phyloP scores from a whole-genome alignment of 2,888 invertebrate species.

The Mellilla xanthometata region DNA sequence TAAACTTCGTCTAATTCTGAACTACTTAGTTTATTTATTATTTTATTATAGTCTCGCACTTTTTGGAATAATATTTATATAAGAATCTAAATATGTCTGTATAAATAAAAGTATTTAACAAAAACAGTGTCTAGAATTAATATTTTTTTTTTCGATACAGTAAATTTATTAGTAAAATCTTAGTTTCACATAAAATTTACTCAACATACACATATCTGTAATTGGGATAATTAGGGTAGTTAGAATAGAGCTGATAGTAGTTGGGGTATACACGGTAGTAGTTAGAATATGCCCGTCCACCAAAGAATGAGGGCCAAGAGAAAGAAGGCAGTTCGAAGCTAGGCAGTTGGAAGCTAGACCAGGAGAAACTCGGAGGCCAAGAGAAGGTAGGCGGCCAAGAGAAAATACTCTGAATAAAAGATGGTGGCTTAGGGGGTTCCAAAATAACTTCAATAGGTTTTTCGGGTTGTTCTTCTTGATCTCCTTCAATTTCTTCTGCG shows the following conservation, averaged over 20 bases:
- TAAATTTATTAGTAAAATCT: not conserved
- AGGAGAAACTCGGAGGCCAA: conserved; percentile 5
- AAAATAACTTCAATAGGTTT: conserved; percentile 9
- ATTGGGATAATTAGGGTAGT: conserved; percentile 1
- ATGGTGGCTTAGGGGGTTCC: conserved; percentile 10
- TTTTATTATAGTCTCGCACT: not conserved
- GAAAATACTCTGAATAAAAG: conserved; percentile 2
- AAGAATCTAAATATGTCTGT: conserved; percentile 2
- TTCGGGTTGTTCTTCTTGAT: conserved; percentile 17
- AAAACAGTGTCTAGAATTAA: not conserved
- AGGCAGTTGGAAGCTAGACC: conserved; percentile 8
- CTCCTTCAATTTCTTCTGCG: not conserved
- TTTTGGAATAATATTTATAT: not conserved
- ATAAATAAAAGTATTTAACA: conserved; percentile 15
- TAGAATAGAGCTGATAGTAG: not conserved
- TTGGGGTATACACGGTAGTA: not conserved
- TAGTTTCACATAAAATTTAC: not conserved
- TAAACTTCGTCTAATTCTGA: no score
- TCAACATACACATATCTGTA: conserved; percentile 11
- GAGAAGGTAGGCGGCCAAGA: conserved; percentile 2
- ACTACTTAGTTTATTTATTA: no score
- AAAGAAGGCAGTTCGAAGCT: conserved; percentile 7
- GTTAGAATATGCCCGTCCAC: not conserved
- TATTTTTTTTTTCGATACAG: not conserved
- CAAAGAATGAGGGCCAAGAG: conserved; percentile 10